Percentiles rank a stretch among this genome's conserved stretches.
These are phyloP conservation scores for Drosophila micromelanica DNA, from an alignment of 1,140 invertebrate genomes.

Conservation along the genomic window DNA sequence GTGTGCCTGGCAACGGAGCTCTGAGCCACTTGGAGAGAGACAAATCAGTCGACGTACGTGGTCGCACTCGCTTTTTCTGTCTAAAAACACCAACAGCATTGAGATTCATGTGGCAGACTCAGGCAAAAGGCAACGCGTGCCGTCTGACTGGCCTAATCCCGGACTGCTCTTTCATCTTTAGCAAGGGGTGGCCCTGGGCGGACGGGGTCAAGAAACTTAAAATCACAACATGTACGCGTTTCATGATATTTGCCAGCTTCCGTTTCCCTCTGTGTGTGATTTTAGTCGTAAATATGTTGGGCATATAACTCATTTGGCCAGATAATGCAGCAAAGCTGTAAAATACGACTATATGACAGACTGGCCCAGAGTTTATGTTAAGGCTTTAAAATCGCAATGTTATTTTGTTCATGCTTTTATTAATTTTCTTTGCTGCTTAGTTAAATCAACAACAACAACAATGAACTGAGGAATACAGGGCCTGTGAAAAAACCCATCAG, in stretches of 20 bases:
- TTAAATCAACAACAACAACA: conserved; percentile 15
- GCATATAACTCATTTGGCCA: conserved; percentile 66
- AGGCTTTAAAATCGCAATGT: conserved; percentile 60
- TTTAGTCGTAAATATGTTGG: conserved; percentile 69
- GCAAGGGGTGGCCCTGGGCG: background rate
- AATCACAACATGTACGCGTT: conserved; percentile 69
- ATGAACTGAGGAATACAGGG: conserved; percentile 20
- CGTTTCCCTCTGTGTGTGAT: conserved; percentile 44
- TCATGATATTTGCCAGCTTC: conserved; percentile 68
- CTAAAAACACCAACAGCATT: conserved; percentile 58
- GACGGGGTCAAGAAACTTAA: conserved; percentile 63
- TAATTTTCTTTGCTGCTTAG: background rate
- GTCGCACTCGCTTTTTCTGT: conserved; percentile 20
- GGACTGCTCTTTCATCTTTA: conserved; percentile 23
- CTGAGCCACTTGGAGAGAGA: conserved; percentile 40
- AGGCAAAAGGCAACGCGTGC: conserved; percentile 53
- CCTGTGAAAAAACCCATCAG: conserved; percentile 56
- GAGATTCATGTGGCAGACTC: conserved; percentile 71
- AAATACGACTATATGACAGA: conserved; percentile 32
- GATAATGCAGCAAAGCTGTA: conserved; percentile 71
- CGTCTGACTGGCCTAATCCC: conserved; percentile 37
- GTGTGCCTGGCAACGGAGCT: conserved; percentile 32
- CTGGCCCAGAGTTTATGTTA: conserved; percentile 2
- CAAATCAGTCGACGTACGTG: conserved; percentile 71
- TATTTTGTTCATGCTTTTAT: conserved; percentile 60